phyloP scores from a whole-genome alignment of 2,888 invertebrate species.

The Athalia circularis region DNA sequence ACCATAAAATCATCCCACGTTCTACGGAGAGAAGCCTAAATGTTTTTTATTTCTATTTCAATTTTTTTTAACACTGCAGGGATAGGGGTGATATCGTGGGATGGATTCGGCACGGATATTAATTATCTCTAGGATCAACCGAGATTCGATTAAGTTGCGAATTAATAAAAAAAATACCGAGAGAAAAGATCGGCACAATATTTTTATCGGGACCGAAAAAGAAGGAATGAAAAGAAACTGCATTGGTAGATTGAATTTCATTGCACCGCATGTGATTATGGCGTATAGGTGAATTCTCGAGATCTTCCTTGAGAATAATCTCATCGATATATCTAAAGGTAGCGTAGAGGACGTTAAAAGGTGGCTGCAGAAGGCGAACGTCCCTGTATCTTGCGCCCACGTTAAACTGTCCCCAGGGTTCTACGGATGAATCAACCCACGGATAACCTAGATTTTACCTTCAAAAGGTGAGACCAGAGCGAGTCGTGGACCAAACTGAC shows the following conservation, averaged over 20 bases:
- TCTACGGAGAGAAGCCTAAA: background rate
- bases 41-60: background rate
- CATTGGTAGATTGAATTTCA: too few species aligned
- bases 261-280: too few species aligned
- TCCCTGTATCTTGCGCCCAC: conserved; percentile 35
- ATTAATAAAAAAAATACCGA: background rate
- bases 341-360: conserved; percentile 26
- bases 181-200: background rate
- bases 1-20: conserved; percentile 25
- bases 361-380: conserved; percentile 39
- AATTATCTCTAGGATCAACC: background rate
- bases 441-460: conserved; percentile 55
- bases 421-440: conserved; percentile 48
- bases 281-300: too few species aligned
- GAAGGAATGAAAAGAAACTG: too few species aligned
- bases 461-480: conserved; percentile 53
- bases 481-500: conserved; percentile 48
- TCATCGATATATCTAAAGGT: too few species aligned
- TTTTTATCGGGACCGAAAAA: too few species aligned
- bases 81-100: background rate
- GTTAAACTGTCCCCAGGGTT: conserved; percentile 48
- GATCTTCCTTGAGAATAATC: too few species aligned
- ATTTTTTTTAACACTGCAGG: too few species aligned
- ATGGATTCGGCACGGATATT: background rate
- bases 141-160: background rate